Evolutionary conservation across 2,797 vertebrate species (phyloP), one percentile per base, ranked within the genome.

Genomic region (Natrix natrix): DNA sequence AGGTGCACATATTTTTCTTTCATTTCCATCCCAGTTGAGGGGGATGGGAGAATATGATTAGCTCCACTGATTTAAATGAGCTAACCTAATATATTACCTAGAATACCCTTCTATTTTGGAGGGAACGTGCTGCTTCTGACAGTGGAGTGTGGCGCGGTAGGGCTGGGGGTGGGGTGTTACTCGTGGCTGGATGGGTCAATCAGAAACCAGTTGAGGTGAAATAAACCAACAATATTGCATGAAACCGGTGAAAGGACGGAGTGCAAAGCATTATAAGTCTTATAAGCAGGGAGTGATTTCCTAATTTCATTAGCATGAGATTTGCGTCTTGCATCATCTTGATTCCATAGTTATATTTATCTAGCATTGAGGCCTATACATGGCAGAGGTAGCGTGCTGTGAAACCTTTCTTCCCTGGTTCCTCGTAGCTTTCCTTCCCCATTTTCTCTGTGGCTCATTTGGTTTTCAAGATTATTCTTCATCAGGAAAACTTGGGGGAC

Each of bases 401-500:
- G 54, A 43, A 13, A 16, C 20, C 5, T 22, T 54, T 12, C 48
- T 32, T 32, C 55, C 22, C 17, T 1, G 22, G 89, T 7, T 52
- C 78, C 11, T 48, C 6, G 37, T 57, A 63, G 56, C 22, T 57
- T 90, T 26, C 20, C 17, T 32, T 24, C 54, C 28, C 54, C 63
- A 24, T 59, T 87, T 32, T 6, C 87, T 32, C 8, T 28, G 74
- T 55, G 91, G 88, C 93, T 95, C 92, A 3, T 74, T 90, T n/a
- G 96, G 92, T 94, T 96, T 89, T 5, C 93, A 88, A 26, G 26
- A 95, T 88, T 86, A 96, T 89, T 94, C 92, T 78, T 89, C 91
- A 56, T 86, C 63, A 92, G 43, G 92, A 93, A 93, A 94, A n/a
- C 94, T 95, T 90, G 52, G 86, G 91, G 95, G 91, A 88, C n/a